A percentile compares a stretch with the other conserved stretches of the same genome.
Conservation (phyloP, 2,888 invertebrate species). For the Oasisia sp. region DNA sequence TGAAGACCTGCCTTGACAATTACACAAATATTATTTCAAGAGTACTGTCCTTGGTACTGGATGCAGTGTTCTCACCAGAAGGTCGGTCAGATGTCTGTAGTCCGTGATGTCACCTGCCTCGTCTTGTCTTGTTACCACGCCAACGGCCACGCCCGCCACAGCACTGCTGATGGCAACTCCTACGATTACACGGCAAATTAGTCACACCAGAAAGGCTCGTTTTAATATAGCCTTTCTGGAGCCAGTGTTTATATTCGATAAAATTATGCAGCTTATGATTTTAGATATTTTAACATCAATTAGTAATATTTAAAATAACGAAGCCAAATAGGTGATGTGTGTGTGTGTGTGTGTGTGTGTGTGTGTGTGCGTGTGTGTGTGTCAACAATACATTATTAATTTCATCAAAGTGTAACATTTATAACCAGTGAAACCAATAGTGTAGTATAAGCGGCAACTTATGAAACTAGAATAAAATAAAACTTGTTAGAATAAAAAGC, state of each 20-base stretch:
- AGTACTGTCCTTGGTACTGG: background rate
- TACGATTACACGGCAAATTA: background rate
- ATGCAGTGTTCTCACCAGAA: slow-evolving; percentile 74
- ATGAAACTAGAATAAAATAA: background rate
- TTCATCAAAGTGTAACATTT: background rate
- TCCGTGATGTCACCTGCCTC: slow-evolving; percentile 70
- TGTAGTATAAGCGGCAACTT: background rate
- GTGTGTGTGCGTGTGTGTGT: too few species aligned
- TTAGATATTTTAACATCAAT: background rate
- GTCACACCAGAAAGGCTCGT: background rate
- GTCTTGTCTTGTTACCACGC: slow-evolving; percentile 79
- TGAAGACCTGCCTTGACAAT: too few species aligned
- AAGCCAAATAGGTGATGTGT: too few species aligned
- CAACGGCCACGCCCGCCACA: slow-evolving; percentile 95
- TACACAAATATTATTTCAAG: too few species aligned
- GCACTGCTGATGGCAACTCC: slow-evolving; percentile 78
- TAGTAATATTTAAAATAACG: too few species aligned
- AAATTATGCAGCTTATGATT: too few species aligned
- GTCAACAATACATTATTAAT: background rate
- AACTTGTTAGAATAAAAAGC: background rate
- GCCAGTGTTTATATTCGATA: too few species aligned
- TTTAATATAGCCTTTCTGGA: too few species aligned
- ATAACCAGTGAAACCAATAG: slow-evolving; percentile 18
- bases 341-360: too few species aligned
- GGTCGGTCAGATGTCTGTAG: slow-evolving; percentile 88